A percentile compares a stretch with the other conserved stretches of the same genome.
Conservation (phyloP, 2,888 invertebrate genomes). For the Eilema depressum region DNA sequence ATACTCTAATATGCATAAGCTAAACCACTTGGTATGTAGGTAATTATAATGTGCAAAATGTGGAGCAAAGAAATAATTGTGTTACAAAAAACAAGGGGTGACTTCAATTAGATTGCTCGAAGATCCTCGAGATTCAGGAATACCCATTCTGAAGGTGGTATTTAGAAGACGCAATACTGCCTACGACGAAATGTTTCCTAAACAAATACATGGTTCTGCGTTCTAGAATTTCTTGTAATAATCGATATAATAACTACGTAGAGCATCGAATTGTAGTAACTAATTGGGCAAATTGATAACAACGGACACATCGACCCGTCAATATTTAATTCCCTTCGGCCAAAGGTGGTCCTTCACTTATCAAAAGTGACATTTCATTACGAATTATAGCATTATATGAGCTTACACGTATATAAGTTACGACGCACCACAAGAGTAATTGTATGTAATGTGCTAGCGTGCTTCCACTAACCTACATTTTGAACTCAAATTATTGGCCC, state of each 20-base stretch:
- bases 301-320: constrained; percentile 25
- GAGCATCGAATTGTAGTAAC: constrained; percentile 11
- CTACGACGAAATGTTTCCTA: neutral
- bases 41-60: neutral
- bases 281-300: constrained; percentile 26
- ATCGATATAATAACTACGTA: constrained; percentile 2
- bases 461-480: constrained; percentile 82
- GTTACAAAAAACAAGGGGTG: neutral
- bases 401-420: constrained; percentile 25
- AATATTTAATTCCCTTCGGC: constrained; percentile 36
- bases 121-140: neutral
- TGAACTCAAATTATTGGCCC: constrained; percentile 73
- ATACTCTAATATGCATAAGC: neutral
- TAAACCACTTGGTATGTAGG: neutral
- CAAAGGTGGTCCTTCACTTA: constrained; percentile 21
- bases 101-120: neutral
- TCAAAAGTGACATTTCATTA: constrained; percentile 37
- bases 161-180: neutral
- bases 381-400: constrained; percentile 24
- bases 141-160: neutral
- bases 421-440: constrained; percentile 48
- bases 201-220: neutral
- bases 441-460: constrained; percentile 68
- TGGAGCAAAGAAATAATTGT: neutral
- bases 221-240: neutral